Evolutionary conservation across 2,113 vertebrate genomes (phyloP), one percentile per base, ranked within the genome.

Genomic region (Triplophysa rosa): DNA sequence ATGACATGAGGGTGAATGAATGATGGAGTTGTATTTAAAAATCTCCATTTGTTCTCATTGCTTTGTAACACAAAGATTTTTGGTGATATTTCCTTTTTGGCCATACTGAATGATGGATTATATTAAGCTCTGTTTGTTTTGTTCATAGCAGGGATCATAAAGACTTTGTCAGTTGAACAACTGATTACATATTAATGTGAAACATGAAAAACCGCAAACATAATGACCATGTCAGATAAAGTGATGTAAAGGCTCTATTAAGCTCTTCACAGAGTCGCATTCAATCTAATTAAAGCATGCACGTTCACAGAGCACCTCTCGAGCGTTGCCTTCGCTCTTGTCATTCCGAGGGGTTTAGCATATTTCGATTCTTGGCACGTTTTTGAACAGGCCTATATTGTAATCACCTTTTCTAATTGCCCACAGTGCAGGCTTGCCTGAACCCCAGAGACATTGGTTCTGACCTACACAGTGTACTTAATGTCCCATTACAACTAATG

Each of bases 401-500:
- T 91, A 91, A 93, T 93, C 89, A 91, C 88, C 90, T 90, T 87
- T 90, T 91, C 86, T 92, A 93, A 93, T 92, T 91, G 86, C 89
- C 88, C 87, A 88, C 88, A 88, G 90, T 91, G 90, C 89, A 88
- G 82, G 86, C 86, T 88, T 87, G 89, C 84, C 86, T 78, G 83
- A 82, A 88, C 91, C 88, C 87, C 61, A 79, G 89, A 92, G 90
- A 90, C 88, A n/a, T 89, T 90, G 88, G 90, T 88, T 90, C 85
- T 92, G 92, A 93, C 92, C 92, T 90, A 77, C 71, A 85, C 79
- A 85, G 82, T 83, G 89, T 92, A 93, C 90, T 92, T 92, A 93
- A 93, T 90, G 89, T 89, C 89, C 89, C 90, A 91, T 94, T 93
- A 92, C 88, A 87, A 89, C 90, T 92, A 92, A 93, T 92, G 91